These are phyloP conservation scores for Diplodus sargus DNA, from an alignment of 2,797 vertebrate genomes.

Conservation along the genomic window DNA sequence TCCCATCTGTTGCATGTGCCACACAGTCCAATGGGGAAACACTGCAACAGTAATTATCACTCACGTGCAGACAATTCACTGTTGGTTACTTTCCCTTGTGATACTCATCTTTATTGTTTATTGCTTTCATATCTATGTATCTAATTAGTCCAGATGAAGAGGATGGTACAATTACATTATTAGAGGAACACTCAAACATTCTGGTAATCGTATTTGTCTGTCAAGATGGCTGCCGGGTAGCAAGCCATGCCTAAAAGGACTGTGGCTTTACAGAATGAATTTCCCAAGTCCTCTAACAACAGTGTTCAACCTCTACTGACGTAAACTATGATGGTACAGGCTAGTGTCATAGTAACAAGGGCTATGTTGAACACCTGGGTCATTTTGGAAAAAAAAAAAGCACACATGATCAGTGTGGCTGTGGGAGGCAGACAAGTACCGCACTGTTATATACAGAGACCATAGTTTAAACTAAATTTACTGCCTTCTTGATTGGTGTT, in stretches of 20 bases:
- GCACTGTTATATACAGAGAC: not conserved
- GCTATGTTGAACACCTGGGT: not conserved
- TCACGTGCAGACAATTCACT: conserved; percentile 13
- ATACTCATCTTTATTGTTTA: conserved; percentile 20
- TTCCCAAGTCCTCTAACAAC: not conserved
- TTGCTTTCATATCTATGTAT: conserved; percentile 14
- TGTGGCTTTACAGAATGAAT: too few species aligned
- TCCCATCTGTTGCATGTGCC: conserved; percentile 21
- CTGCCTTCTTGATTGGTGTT: not conserved
- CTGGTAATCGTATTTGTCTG: not conserved
- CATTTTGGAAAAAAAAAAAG: not conserved
- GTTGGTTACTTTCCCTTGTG: conserved; percentile 20
- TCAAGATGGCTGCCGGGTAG: too few species aligned
- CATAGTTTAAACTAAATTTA: conserved; percentile 1
- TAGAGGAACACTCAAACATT: not conserved
- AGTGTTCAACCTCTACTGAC: not conserved
- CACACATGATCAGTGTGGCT: not conserved
- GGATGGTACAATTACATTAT: not conserved
- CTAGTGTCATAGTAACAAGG: not conserved
- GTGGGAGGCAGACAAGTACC: not conserved
- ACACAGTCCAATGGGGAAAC: conserved; percentile 28
- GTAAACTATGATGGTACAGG: not conserved
- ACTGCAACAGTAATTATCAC: conserved; percentile 32
- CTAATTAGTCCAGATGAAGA: conserved; percentile 18
- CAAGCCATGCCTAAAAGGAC: too few species aligned